A percentile compares a stretch with the other conserved stretches of the same genome.
Evolutionary conservation across 2,113 vertebrate genomes (phyloP).

Genomic region (Ciconia boyciana): DNA sequence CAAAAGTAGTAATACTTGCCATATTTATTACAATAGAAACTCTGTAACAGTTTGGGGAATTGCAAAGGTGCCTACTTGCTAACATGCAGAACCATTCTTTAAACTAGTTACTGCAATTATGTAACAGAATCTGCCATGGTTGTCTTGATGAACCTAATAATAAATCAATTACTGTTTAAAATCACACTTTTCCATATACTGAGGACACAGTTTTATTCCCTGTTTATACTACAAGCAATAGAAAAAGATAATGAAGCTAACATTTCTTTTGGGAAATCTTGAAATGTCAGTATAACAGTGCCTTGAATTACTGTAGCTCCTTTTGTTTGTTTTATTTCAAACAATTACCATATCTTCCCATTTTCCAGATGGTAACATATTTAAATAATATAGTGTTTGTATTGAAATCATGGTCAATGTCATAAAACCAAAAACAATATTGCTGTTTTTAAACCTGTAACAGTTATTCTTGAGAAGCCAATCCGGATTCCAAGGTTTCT

Average conservation of each 20-base stretch:
- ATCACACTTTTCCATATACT: neutral
- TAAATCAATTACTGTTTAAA: neutral
- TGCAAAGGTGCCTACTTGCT: neutral
- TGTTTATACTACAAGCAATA: neutral
- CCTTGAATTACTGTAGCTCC: neutral
- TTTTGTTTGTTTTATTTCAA: neutral
- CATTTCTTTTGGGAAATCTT: neutral
- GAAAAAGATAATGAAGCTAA: neutral
- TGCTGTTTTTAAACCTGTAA: constrained; percentile 39
- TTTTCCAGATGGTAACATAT: neutral
- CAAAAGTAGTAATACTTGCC: too few relatives aligned
- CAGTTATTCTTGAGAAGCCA: constrained; percentile 98
- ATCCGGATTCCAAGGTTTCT: constrained; percentile 98
- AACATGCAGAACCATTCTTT: neutral
- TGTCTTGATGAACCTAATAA: fast-evolving
- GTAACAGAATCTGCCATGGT: neutral
- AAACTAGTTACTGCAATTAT: neutral
- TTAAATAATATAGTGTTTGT: neutral
- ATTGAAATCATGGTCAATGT: neutral
- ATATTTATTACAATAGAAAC: neutral
- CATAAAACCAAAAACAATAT: neutral
- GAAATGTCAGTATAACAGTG: neutral
- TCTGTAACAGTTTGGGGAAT: neutral
- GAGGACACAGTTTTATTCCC: neutral
- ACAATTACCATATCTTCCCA: neutral